Percentiles rank a stretch among this genome's conserved stretches.
phyloP scores from a whole-genome alignment of 2,113 vertebrate species.

The Sclerurus mexicanus region DNA sequence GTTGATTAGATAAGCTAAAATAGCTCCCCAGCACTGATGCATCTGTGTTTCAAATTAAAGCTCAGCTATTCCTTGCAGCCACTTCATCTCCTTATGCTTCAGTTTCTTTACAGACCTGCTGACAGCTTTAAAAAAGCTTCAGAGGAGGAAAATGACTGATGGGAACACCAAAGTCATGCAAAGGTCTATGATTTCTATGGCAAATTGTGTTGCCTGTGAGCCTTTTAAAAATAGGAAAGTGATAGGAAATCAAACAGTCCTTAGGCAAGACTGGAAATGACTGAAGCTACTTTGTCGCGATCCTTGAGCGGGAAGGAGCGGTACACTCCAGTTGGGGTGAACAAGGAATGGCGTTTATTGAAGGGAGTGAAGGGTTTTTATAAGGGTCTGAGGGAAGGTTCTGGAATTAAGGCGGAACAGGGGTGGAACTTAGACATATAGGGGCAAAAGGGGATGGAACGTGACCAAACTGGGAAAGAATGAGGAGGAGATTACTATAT shows the following conservation, averaged over 20 bases:
- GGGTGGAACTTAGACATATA: no score
- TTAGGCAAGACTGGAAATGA: neutral
- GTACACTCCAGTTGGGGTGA: no score
- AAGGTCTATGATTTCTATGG: neutral
- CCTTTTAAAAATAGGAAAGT: neutral
- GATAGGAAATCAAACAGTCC: neutral
- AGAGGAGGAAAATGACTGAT: neutral
- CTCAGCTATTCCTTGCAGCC: neutral
- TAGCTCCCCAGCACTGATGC: neutral
- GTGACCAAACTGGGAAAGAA: no score
- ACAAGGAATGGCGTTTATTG: no score
- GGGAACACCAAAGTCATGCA: neutral
- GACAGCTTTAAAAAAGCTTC: neutral
- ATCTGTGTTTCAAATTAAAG: neutral
- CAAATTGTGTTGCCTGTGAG: neutral
- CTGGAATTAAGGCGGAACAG: no score
- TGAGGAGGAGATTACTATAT: no score
- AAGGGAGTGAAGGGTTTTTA: no score
- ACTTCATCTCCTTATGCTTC: neutral
- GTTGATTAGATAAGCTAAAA: neutral
- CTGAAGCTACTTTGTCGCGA: no score
- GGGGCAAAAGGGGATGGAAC: no score
- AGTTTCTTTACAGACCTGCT: neutral
- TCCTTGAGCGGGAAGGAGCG: no score
- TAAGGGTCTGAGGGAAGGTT: no score